Conservation (phyloP, 2,888 invertebrate genomes). For the Abrostola triplasia region DNA sequence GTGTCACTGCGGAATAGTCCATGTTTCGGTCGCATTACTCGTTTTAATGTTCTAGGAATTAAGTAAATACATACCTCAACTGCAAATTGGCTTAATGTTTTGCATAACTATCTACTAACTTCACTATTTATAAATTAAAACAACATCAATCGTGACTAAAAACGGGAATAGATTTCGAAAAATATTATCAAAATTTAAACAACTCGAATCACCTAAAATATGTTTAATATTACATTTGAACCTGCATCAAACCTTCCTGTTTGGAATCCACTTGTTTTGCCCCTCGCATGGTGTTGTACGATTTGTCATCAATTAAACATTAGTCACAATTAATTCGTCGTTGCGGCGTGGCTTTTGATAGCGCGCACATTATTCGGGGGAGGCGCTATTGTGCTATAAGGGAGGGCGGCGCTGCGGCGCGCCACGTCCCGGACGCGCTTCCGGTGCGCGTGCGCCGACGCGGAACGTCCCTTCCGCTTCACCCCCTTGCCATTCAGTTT, state of each 20-base stretch:
- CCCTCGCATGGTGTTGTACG: conserved; percentile 40
- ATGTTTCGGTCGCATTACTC: conserved; percentile 27
- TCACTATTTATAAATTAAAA: no score
- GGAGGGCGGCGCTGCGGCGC: conserved; percentile 75
- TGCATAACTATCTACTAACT: no score
- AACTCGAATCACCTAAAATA: background rate
- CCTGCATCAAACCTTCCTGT: conserved; percentile 24
- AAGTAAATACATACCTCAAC: background rate
- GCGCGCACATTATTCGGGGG: conserved; percentile 57
- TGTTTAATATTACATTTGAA: conserved; percentile 5
- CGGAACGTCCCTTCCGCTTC: conserved; percentile 86
- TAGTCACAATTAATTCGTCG: conserved; percentile 55
- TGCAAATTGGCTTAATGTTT: no score
- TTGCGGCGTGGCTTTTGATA: conserved; percentile 53
- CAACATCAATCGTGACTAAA: no score
- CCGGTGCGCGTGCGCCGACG: conserved; percentile 82
- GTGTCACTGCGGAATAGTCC: conserved; percentile 53
- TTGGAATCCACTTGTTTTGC: conserved; percentile 45
- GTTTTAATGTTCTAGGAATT: conserved; percentile 2
- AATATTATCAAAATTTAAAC: background rate
- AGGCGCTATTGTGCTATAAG: conserved; percentile 65
- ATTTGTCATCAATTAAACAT: conserved; percentile 62
- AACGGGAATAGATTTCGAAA: no score
- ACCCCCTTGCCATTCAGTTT: conserved; percentile 78
- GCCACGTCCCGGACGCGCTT: conserved; percentile 86